Conservation (phyloP, 2,888 invertebrate genomes). For the Syritta pipiens region DNA sequence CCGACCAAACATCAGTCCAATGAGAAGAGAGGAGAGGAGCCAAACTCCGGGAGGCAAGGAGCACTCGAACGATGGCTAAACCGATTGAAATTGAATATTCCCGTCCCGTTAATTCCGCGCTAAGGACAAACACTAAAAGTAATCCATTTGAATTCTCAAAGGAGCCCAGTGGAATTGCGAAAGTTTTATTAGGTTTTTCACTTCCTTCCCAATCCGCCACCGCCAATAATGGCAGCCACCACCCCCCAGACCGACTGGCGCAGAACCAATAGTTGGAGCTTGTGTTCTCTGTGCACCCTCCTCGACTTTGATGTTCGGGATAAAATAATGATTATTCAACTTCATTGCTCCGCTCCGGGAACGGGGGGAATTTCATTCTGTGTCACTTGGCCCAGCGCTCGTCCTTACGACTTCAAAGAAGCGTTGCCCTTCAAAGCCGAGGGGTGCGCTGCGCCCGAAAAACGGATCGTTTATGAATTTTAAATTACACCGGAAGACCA, state of each 20-base stretch:
- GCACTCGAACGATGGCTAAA: conserved; percentile 32
- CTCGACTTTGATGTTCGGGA: conserved; percentile 60
- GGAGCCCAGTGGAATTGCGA: conserved; percentile 61
- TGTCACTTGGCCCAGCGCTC: conserved; percentile 21
- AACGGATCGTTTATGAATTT: conserved; percentile 37
- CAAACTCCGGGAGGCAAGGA: not conserved
- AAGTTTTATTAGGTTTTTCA: conserved; percentile 69
- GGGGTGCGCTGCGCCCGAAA: not conserved
- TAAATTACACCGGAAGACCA: conserved; percentile 6
- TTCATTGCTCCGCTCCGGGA: conserved; percentile 50
- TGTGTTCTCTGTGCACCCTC: not conserved
- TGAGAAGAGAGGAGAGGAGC: too few relatives aligned
- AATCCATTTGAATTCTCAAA: conserved; percentile 69
- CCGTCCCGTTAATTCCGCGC: conserved; percentile 66
- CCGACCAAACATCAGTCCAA: conserved; percentile 40
- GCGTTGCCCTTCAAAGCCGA: not conserved
- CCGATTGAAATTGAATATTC: conserved; percentile 68
- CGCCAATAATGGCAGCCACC: conserved; percentile 30
- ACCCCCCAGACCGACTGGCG: not conserved
- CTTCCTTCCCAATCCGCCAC: conserved; percentile 57
- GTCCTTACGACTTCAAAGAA: conserved; percentile 27
- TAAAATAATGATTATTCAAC: conserved; percentile 66
- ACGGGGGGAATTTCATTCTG: conserved; percentile 46
- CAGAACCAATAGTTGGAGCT: conserved; percentile 1
- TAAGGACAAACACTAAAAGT: conserved; percentile 69